Conservation (phyloP, 2,797 vertebrate species). For the Otus scops region DNA sequence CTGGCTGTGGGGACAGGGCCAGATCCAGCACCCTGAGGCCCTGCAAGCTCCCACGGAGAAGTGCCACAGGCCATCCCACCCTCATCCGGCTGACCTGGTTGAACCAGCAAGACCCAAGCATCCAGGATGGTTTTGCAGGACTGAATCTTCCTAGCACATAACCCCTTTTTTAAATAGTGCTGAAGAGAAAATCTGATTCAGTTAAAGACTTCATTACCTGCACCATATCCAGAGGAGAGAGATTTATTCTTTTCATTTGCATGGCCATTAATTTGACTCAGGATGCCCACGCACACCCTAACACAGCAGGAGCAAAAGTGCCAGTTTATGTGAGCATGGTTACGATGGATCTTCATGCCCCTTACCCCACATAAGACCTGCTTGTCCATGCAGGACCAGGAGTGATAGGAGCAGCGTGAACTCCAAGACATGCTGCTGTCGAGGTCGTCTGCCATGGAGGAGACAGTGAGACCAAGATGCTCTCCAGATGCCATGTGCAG, state of each 20-base stretch:
- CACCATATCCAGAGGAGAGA: neutral
- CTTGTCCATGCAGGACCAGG: neutral
- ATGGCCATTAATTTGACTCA: neutral
- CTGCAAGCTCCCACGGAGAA: neutral
- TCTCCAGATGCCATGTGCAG: neutral
- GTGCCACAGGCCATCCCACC: neutral
- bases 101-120: neutral
- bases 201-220: neutral
- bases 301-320: neutral
- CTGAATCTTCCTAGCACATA: neutral
- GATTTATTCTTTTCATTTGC: neutral
- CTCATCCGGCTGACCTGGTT: neutral
- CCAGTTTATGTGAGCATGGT: neutral
- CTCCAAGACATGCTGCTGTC: neutral
- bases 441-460: neutral
- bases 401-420: neutral
- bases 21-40: neutral
- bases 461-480: fast-evolving
- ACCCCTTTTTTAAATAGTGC: neutral
- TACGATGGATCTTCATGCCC: fast-evolving
- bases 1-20: neutral
- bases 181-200: neutral
- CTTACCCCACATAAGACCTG: neutral
- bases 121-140: neutral
- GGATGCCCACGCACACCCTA: neutral